Base-by-base conservation (phyloP, 2,888 invertebrate genomes). In the Pseudeuparius sepicola region DNA sequence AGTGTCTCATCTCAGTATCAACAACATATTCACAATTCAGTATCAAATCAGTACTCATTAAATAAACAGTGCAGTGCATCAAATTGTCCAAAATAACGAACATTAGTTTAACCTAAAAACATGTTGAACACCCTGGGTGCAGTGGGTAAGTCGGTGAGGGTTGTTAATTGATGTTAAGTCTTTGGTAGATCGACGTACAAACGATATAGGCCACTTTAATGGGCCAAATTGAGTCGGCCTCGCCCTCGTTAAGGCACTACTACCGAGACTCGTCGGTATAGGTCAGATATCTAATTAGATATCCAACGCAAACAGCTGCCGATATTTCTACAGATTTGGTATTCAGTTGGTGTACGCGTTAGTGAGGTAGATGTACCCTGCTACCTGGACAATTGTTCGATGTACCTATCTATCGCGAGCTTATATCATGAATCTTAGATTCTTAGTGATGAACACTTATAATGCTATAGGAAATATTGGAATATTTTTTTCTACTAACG, bases 11-110 rank as follows among this genome's bases (percentile, higher is more conserved):
- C 28, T 33, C 39, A 39, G 48, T 47, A 48, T 55, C 56, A 56
- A 56, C 57, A 55, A 59, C 59, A 58, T 60, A 61, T 60, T 60
- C 61, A 57, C 60, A 61, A 61, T 60, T 63, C 61, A 63, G 63
- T 63, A 59, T 61, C 59, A 61, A 62, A 63, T 63, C 63, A 62
- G 61, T 63, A 60, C 62, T 63, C 62, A 63, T 63, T 63, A 63
- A 63, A 63, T 63, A 63, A 63, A 63, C 63, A 63, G 63, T 63
- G 62, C 57, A 55, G 60, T 61, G 60, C 59, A 60, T 57, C 54
- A 48, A 36, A 41, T n/a, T n/a, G n/a, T n/a, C n/a, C n/a, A n/a
- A n/a, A n/a, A n/a, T n/a, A n/a, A n/a, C n/a, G n/a, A n/a, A n/a
- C n/a, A n/a, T n/a, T n/a, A n/a, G n/a, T n/a, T n/a, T n/a, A n/a